Evolutionary conservation across 2,797 vertebrate species (phyloP), one percentile per base, ranked within the genome.

Genomic region (Gastrophryne carolinensis): DNA sequence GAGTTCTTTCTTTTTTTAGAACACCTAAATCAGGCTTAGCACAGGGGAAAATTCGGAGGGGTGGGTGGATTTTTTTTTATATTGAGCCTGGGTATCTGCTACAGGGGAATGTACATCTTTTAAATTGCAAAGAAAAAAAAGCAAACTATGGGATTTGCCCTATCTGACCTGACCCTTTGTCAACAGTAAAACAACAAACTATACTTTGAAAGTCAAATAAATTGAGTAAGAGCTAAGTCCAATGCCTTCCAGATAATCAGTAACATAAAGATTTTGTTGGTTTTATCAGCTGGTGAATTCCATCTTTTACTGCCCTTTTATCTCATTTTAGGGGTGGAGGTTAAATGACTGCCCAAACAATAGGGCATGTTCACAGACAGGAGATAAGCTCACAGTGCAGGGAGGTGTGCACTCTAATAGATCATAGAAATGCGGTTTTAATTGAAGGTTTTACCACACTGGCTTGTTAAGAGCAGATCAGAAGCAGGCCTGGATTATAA

Each of bases 301-400:
- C 66, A 3, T 77, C 12, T 30, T 80, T 56, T 37, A 37, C 13
- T 24, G 66, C 24, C 72, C 60, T 75, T 72, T 58, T 79, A 81
- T 79, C 73, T 65, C 69, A 73, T 19, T 62, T 52, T 21, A 34
- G 52, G 66, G 64, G 79, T 75, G 79, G 29, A 50, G 70, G 52
- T 82, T 80, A 27, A 75, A 17, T 80, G 81, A 79, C 68, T 80
- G 49, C 73, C 69, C 71, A 84, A 83, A 82, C 35, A 81, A 37
- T 65, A 0, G 0, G 66, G 17, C 0, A 0, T 80, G 41, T 78
- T 81, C 73, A 60, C 79, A 68, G 5, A 26, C 70, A 32, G 21
- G 72, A 53, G 67, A 49, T 30, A 84, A 85, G 83, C 41, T 56
- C 5, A 61, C 81, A 80, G 26, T 5, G 34, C 70, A 79, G 75